Evolutionary conservation across 1,140 invertebrate species (phyloP), one percentile per base, ranked within the genome.

Genomic region (Ooceraea biroi): DNA sequence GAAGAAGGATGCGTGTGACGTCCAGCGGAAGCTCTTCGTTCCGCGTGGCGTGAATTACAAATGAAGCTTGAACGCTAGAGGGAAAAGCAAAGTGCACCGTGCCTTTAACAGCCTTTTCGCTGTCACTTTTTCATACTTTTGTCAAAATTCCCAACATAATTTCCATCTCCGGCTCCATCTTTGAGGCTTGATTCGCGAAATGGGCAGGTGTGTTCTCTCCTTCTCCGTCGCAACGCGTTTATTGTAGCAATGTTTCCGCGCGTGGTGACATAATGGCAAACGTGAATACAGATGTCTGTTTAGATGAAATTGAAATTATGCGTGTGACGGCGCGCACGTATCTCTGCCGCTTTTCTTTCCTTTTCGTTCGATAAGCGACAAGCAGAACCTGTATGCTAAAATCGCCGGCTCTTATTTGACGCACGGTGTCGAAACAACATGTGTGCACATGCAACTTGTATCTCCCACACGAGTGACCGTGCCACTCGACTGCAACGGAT

Each of bases 1-100:
- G 85, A 90, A 89, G 89, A 89, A 93, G 92, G 92, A 92, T 91
- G 90, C 80, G 89, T 90, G 88, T 93, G 92, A 93, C 92, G 91
- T 92, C 86, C 87, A 92, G 76, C 92, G 92, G 92, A 93, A 93
- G 91, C 89, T 86, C 83, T 86, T 85, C 77, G 85, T 85, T 76
- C 82, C 78, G 85, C 91, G 90, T 89, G 88, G 68, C 44, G 46
- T 73, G 89, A 91, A 93, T 93, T 58, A 83, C n/a, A 73, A n/a
- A 88, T 85, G 85, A 36, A 83, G 25, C 46, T 66, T 22, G 27
- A 58, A 69, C 85, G 7, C 68, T 36, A 63, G 55, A 69, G 41
- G 73, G 60, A 61, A 68, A 55, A 52, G 14, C 60, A 11, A 44
- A 44, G 22, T 27, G 36, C 27, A 44, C 17, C 17, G 14, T 7